A percentile compares a stretch with the other conserved stretches of the same genome.
Conservation (phyloP, 1,140 invertebrate genomes). For the Chironomus tepperi region DNA sequence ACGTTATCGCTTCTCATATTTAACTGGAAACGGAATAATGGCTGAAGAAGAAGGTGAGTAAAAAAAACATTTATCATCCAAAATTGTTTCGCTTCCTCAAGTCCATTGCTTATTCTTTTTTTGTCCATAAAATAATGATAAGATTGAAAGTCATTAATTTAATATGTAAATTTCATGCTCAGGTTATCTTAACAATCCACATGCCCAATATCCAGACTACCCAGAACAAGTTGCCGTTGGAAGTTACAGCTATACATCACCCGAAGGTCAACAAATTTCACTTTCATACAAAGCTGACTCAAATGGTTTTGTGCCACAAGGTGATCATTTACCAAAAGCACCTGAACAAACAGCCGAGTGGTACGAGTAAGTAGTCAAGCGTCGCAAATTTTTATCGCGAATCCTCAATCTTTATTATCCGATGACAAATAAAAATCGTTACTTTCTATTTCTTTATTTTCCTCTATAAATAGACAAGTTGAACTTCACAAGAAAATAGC, state of each 20-base stretch:
- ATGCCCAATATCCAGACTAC: conserved; percentile 36
- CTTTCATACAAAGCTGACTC: conserved; percentile 60
- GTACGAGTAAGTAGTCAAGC: not conserved
- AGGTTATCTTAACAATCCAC: conserved; percentile 42
- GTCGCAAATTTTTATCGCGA: not conserved
- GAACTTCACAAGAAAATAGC: conserved; percentile 16
- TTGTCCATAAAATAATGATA: conserved; percentile 28
- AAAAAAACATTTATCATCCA: conserved; percentile 36
- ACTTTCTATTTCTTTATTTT: not conserved
- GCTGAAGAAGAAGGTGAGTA: conserved; percentile 42
- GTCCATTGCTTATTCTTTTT: not conserved
- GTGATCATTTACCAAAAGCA: conserved; percentile 72
- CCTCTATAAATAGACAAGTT: not conserved
- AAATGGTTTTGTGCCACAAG: conserved; percentile 50
- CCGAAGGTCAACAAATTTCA: conserved; percentile 35
- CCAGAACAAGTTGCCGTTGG: conserved; percentile 51
- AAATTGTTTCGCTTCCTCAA: not conserved
- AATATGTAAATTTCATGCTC: conserved; percentile 26
- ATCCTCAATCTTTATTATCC: not conserved
- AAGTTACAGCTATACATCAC: conserved; percentile 42
- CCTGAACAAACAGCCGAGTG: conserved; percentile 32
- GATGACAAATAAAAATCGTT: not conserved
- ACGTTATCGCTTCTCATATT: conserved; percentile 40
- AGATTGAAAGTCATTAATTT: conserved; percentile 30
- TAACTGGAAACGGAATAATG: conserved; percentile 50